Base-by-base conservation (phyloP, 2,888 invertebrate genomes). In the Caenorhabditis japonica region DNA sequence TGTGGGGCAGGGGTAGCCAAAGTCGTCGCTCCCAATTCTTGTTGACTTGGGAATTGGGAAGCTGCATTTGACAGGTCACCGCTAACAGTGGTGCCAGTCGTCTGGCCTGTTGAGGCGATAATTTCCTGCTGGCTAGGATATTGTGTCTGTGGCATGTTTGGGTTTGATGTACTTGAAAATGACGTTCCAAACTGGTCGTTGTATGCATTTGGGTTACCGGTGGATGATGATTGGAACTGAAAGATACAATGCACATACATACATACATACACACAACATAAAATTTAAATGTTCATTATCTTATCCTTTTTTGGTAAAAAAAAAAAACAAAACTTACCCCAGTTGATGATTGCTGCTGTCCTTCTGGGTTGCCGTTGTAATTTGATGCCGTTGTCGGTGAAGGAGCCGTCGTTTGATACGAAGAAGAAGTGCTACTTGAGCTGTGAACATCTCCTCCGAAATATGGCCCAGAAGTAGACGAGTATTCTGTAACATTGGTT, bases 91-190 rank as follows among this genome's bases (percentile, higher is more conserved):
- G 59, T 51, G 2, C 59, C 59, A 27, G 55, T 34, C 13, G 70
- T 41, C 36, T 70, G 70, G 23, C 61, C 61, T 23, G 53, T 61
- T 2, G 61, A 33, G 17, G 61, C 46, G 25, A 72, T 15, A 41
- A 72, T 52, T 19, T 72, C 59, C 55, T 72, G 72, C 39, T 72
- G 72, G 51, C 72, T 72, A 21, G 62, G 72, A 64, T 59, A 64
- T 41, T 64, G 62, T 21, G 61, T 46, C 36, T 61, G 70, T 49
- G 59, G 69, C 60, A 60, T 60, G 12, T 60, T 69, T n/a, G 69
- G 69, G 38, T 60, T 55, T 25, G 51, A 21, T 3, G 59, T 59
- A 41, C 43, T 43, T 3, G 66, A 56, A 12, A 56, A 46, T n/a
- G 30, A 34, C 12, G 17, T 25, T 27, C 66, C 58, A 41, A 52